phyloP scores from a whole-genome alignment of 30 jellyfish, hydroid and myxozoan genomes.

The Sanderia malayensis region DNA sequence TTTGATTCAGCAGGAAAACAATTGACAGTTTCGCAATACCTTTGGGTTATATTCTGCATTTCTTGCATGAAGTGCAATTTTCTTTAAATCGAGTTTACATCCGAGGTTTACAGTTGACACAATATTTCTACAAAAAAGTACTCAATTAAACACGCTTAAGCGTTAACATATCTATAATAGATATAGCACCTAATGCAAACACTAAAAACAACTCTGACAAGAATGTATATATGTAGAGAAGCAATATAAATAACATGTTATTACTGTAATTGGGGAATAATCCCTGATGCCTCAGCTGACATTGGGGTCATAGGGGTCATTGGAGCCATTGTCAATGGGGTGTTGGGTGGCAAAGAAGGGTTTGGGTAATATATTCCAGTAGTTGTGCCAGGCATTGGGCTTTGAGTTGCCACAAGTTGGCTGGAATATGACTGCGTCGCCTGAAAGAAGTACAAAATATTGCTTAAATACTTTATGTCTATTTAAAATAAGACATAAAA shows the following conservation, averaged over 20 bases:
- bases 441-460: not conserved
- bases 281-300: constrained; percentile 97
- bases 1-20: not conserved
- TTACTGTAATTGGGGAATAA: constrained; percentile 91
- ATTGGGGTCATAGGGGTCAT: constrained; percentile 85
- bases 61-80: constrained; percentile 91
- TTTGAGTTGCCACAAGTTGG: constrained; percentile 65
- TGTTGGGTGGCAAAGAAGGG: constrained; percentile 75
- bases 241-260: not conserved
- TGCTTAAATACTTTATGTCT: not conserved
- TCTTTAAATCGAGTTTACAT: constrained; percentile 83
- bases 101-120: constrained; percentile 95
- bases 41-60: constrained; percentile 97
- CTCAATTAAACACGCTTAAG: not conserved
- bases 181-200: not conserved
- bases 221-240: not conserved
- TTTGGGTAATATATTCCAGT: constrained; percentile 83
- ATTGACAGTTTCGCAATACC: constrained; percentile 38
- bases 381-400: constrained; percentile 85
- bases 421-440: constrained; percentile 54
- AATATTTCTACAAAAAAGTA: constrained; percentile 54
- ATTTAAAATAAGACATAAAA: too few relatives aligned
- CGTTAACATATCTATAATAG: not conserved
- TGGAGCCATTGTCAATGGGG: constrained; percentile 86
- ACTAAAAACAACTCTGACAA: not conserved